Base-by-base conservation (phyloP, 1,140 invertebrate genomes). In the Euura saliciscinereae region DNA sequence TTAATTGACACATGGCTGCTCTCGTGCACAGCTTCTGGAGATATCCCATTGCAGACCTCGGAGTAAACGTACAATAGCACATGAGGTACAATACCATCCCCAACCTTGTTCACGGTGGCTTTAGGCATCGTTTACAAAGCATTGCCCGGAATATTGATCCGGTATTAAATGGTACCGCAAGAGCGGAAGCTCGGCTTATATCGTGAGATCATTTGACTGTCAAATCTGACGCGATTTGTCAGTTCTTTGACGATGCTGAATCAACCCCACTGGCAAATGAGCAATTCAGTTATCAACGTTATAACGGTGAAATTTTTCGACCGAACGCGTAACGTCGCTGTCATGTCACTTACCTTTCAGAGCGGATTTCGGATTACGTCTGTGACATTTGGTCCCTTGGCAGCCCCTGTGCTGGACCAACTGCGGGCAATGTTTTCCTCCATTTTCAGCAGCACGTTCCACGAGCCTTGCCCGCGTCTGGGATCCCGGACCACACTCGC, bases 341-440 rank as follows among this genome's bases (percentile, higher is more conserved):
- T 28, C 28, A 28, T 28, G 28, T 28, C 28, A 28, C 85, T 89
- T 82, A 94, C 94, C 94, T 87, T 92, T 90, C 68, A 93, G 83
- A 13, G 92, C 92, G 67, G 91, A 89, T 79, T 93, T 91, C 11
- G 90, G 91, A 81, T 94, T 92, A 70, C 91, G 89, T 65, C 76
- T 80, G 75, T 93, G 89, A 82, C 94, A 95, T 11, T 90, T 91
- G 28, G 90, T 91, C 44, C 93, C 92, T 79, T 94, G 92, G 82
- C 94, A 96, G 2, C 91, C 93, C 7, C 94, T 86, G 71, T 93
- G 91, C 80, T 96, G 94, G 69, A 92, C 85, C 75, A 95, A 82
- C 44, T 93, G 91, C 2, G 94, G 93, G 82, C 94, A 96, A 75
- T 93, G 92, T 76, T 87, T 90, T 72, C 94, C 94, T 0, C 94